phyloP scores from a whole-genome alignment of 2,888 invertebrate species.

The Onchidella celtica region DNA sequence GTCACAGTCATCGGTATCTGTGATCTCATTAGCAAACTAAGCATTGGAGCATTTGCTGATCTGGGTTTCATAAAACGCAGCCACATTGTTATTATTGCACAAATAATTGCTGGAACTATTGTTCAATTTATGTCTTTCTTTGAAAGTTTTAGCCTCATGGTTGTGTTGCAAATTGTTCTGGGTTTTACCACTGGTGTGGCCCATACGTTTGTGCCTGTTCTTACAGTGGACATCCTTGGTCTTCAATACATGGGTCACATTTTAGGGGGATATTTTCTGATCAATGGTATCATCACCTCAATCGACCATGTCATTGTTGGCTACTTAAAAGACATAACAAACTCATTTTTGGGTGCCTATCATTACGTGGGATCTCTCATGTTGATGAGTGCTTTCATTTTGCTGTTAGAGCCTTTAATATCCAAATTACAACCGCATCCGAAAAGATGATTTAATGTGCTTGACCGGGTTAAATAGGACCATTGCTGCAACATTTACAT shows the following conservation, averaged over 20 bases:
- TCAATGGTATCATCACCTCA: not conserved
- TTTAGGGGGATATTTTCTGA: conserved; percentile 9
- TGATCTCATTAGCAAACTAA: conserved; percentile 31
- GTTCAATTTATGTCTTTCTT: conserved; percentile 26
- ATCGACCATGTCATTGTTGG: conserved; percentile 21
- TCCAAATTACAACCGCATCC: too few species aligned
- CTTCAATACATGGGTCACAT: conserved; percentile 18
- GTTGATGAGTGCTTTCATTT: not conserved
- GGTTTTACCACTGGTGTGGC: conserved; percentile 12
- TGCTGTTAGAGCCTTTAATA: conserved; percentile 20
- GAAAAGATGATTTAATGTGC: too few species aligned
- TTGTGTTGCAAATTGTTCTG: not conserved
- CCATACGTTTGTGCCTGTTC: not conserved
- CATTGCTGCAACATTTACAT: too few species aligned
- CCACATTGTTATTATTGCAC: conserved; percentile 6
- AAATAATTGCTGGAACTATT: not conserved
- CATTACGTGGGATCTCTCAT: conserved; percentile 24
- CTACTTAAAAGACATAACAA: conserved; percentile 20
- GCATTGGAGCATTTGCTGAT: conserved; percentile 36
- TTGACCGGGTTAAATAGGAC: too few species aligned
- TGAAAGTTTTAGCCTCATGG: not conserved
- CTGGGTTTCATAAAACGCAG: conserved; percentile 4
- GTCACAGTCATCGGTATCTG: too few species aligned
- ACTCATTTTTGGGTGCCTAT: conserved; percentile 18
- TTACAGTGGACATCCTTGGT: conserved; percentile 25